phyloP scores from a whole-genome alignment of 2,113 vertebrate species.

The Chaetura pelagica region DNA sequence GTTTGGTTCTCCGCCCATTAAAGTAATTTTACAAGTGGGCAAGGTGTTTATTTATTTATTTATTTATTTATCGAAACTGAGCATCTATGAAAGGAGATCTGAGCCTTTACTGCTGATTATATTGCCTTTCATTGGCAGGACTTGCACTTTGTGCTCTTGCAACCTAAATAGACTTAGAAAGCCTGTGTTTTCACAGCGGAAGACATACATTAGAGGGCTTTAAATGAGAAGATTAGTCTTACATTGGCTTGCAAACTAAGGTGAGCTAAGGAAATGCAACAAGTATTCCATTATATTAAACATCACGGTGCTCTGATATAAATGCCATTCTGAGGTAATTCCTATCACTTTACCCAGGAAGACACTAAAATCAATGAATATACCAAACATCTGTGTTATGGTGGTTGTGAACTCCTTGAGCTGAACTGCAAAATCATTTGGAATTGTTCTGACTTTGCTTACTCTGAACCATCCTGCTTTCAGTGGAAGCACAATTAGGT shows the following conservation, averaged over 20 bases:
- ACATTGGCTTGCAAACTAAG: neutral
- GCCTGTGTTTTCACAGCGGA: neutral
- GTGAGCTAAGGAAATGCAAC: neutral
- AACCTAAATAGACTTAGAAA: neutral
- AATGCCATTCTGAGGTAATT: neutral
- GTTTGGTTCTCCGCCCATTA: neutral
- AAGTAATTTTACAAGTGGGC: neutral
- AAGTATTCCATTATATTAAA: slow-evolving; percentile 11
- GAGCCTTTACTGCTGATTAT: neutral
- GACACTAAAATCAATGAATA: neutral
- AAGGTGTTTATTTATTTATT: neutral
- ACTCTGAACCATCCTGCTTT: neutral
- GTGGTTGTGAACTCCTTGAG: neutral
- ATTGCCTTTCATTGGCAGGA: neutral
- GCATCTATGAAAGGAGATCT: neutral
- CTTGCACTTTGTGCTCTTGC: slow-evolving; percentile 1
- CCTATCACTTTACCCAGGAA: neutral
- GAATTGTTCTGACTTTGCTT: neutral
- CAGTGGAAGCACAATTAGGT: neutral
- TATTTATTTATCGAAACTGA: neutral
- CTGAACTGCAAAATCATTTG: neutral
- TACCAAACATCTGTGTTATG: neutral
- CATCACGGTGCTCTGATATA: neutral
- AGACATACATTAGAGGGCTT: neutral
- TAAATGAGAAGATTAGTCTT: neutral